Conservation (phyloP, 2,888 invertebrate genomes). For the Volucella zonaria region DNA sequence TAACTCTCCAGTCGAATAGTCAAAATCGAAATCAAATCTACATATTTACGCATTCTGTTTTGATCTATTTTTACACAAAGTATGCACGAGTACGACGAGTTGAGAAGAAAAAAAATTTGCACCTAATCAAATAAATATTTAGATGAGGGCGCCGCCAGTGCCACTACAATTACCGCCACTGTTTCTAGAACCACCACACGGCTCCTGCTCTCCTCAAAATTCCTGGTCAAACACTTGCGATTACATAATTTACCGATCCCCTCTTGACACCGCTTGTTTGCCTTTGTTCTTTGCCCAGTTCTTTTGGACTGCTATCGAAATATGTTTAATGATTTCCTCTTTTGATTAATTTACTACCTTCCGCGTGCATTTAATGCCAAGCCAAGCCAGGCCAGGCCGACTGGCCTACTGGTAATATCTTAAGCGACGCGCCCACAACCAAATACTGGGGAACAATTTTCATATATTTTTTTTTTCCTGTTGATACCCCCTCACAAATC, state of each 20-base stretch:
- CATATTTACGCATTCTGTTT: conserved; percentile 35
- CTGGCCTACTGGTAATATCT: conserved; percentile 2
- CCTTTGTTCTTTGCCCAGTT: conserved; percentile 40
- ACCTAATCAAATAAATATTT: conserved; percentile 72
- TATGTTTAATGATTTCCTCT: conserved; percentile 60
- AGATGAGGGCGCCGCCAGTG: conserved; percentile 48
- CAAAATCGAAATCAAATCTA: background rate
- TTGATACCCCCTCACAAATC: conserved; percentile 17
- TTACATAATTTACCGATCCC: conserved; percentile 32
- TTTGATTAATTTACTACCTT: conserved; percentile 70
- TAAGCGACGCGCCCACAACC: conserved; percentile 42
- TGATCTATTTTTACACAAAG: conserved; percentile 39
- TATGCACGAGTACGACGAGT: background rate
- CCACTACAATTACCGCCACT: background rate
- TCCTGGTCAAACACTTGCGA: background rate
- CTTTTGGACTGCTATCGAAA: conserved; percentile 48
- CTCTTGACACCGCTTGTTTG: conserved; percentile 14
- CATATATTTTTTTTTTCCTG: conserved; percentile 7
- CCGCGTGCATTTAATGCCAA: conserved; percentile 30
- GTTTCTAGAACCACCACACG: conserved; percentile 17
- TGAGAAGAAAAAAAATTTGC: conserved; percentile 46
- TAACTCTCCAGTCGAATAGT: conserved; percentile 13
- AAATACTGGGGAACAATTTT: conserved; percentile 31
- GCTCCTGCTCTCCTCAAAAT: background rate
- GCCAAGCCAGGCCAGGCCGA: background rate